Evolutionary conservation across 1,140 invertebrate species (phyloP).

Genomic region (Neomicropteryx cornuta): DNA sequence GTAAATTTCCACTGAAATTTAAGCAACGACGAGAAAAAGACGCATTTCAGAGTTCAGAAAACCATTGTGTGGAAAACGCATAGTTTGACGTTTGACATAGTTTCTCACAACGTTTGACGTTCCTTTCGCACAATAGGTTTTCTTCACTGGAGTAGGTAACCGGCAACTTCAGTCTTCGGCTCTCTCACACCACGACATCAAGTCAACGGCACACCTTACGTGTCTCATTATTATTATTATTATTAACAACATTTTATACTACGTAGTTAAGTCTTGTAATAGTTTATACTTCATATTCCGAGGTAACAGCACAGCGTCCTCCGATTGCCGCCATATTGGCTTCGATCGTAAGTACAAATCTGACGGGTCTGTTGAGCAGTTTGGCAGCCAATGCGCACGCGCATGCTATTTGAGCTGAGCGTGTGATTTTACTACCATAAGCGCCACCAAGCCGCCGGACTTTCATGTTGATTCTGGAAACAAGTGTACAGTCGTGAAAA

Average conservation of each 20-base stretch:
- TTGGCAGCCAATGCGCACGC: constrained; percentile 46
- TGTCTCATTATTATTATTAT: neutral
- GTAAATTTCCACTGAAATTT: no score
- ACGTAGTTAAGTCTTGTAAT: no score
- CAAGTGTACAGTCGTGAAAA: neutral
- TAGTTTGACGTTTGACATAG: no score
- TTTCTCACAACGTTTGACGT: no score
- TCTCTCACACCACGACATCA: no score
- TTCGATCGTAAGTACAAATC: constrained; percentile 48
- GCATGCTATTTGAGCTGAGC: constrained; percentile 31
- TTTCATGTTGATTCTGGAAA: constrained; percentile 42
- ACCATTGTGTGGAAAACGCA: no score
- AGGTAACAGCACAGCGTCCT: constrained; percentile 39
- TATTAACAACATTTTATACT: constrained; percentile 1
- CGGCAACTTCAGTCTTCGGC: no score
- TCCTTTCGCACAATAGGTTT: no score
- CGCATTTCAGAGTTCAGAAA: no score
- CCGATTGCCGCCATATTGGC: constrained; percentile 50
- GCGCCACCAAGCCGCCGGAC: constrained; percentile 47
- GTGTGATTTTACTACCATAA: constrained; percentile 48
- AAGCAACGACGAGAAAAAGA: no score
- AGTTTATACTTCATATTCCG: constrained; percentile 46
- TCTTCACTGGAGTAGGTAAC: no score
- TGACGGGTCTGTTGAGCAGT: constrained; percentile 43
- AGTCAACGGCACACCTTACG: no score